These are phyloP conservation scores for Lasioglossum malachurum DNA, from an alignment of 2,888 invertebrate species.

Conservation along the genomic window DNA sequence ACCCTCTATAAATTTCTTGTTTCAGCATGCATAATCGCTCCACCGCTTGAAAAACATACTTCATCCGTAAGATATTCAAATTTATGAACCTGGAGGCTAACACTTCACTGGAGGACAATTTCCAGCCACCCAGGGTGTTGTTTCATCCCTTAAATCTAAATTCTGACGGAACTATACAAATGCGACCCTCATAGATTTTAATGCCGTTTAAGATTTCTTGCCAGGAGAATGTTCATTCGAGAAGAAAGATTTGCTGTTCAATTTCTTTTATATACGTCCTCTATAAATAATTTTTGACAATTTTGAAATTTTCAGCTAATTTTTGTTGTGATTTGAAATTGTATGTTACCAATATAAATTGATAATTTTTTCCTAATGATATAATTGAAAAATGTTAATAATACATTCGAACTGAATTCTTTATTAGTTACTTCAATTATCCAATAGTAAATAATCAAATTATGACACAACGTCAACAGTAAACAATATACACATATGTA, in stretches of 20 bases:
- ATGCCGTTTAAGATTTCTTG: neutral
- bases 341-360: no score
- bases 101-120: constrained; percentile 6
- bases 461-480: no score
- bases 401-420: no score
- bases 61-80: constrained; percentile 2
- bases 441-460: no score
- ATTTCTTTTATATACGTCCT: neutral
- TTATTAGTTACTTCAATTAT: no score
- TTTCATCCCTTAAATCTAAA: neutral
- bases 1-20: constrained; percentile 10
- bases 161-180: neutral
- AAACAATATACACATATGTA: no score
- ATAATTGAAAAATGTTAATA: no score
- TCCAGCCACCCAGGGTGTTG: neutral
- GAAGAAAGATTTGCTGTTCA: neutral
- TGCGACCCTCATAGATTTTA: neutral
- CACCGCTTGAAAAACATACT: neutral
- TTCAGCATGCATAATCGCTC: neutral
- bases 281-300: no score
- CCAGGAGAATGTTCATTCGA: neutral
- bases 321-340: no score
- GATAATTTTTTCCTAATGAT: no score
- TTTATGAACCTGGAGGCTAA: neutral
- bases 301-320: no score